These are phyloP conservation scores for Galerucella pusilla DNA, from an alignment of 2,888 invertebrate genomes.

Conservation along the genomic window DNA sequence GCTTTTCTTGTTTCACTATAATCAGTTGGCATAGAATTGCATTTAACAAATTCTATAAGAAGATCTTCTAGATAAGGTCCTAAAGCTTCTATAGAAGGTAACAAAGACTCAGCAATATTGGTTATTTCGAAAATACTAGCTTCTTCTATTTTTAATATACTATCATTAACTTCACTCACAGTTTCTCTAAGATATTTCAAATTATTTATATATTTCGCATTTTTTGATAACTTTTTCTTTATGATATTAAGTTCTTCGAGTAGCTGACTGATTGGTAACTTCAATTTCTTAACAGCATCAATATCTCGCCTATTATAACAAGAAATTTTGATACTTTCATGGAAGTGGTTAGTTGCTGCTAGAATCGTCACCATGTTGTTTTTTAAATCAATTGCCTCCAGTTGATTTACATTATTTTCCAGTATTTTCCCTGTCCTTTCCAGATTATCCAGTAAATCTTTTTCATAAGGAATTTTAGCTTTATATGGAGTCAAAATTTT, in stretches of 20 bases:
- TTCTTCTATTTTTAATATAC: slow-evolving; percentile 58
- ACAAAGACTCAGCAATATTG: slow-evolving; percentile 10
- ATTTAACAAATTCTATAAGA: slow-evolving; percentile 52
- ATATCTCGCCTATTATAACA: slow-evolving; percentile 31
- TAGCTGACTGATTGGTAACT: slow-evolving; percentile 46
- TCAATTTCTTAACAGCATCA: slow-evolving; percentile 38
- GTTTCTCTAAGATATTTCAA: slow-evolving; percentile 57
- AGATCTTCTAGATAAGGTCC: slow-evolving; percentile 49
- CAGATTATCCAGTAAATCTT: slow-evolving; percentile 20
- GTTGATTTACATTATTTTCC: background rate
- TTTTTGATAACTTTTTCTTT: slow-evolving; percentile 35
- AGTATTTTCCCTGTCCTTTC: background rate
- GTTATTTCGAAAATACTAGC: slow-evolving; percentile 44
- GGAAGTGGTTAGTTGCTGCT: slow-evolving; percentile 1
- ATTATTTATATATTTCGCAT: slow-evolving; percentile 54
- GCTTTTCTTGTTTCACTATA: slow-evolving; percentile 33
- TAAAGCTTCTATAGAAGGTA: slow-evolving; percentile 39
- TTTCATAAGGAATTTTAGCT: background rate
- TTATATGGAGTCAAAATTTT: slow-evolving; percentile 20
- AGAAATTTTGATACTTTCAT: slow-evolving; percentile 17
- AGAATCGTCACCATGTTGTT: slow-evolving; percentile 9
- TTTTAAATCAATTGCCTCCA: slow-evolving; percentile 11
- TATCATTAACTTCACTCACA: slow-evolving; percentile 61
- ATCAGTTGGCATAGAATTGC: slow-evolving; percentile 39
- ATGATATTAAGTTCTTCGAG: slow-evolving; percentile 48